A percentile compares a stretch with the other conserved stretches of the same genome.
These are phyloP conservation scores for Synanthedon vespiformis DNA, from an alignment of 2,888 invertebrate species.

Conservation along the genomic window DNA sequence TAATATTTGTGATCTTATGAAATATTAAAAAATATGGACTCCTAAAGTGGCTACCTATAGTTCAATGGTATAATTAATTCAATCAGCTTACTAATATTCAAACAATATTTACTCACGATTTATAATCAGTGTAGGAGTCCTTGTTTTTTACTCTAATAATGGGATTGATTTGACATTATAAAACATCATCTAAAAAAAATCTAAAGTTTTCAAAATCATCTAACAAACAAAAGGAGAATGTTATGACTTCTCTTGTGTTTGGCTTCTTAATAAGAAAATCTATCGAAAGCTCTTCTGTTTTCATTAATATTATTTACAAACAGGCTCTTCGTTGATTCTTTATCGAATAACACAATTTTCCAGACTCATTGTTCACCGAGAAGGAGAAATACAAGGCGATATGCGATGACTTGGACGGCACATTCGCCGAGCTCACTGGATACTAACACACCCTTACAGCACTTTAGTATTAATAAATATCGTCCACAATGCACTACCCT, in stretches of 20 bases:
- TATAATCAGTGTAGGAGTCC: background rate
- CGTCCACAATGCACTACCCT: conserved; percentile 29
- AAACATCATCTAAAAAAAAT: background rate
- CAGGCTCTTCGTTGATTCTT: background rate
- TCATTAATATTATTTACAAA: background rate
- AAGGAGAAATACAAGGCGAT: conserved; percentile 97
- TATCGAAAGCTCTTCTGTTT: background rate
- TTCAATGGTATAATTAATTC: background rate
- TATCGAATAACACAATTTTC: conserved; percentile 47
- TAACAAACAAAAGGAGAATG: conserved; percentile 22
- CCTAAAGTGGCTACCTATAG: no score
- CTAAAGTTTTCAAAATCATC: background rate
- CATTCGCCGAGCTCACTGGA: conserved; percentile 96
- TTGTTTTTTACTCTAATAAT: background rate
- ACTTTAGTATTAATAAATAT: conserved; percentile 47
- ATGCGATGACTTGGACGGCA: conserved; percentile 97
- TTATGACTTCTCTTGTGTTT: conserved; percentile 31
- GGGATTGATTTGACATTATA: background rate
- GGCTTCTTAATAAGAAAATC: background rate
- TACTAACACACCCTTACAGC: conserved; percentile 76
- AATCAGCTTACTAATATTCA: no score
- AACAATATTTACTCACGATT: background rate
- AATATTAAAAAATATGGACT: no score
- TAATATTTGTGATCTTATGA: no score
- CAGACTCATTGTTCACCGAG: conserved; percentile 87